A percentile compares a stretch with the other conserved stretches of the same genome.
These are phyloP conservation scores for Steinernema feltiae DNA, from an alignment of 1,140 invertebrate species.

Conservation along the genomic window DNA sequence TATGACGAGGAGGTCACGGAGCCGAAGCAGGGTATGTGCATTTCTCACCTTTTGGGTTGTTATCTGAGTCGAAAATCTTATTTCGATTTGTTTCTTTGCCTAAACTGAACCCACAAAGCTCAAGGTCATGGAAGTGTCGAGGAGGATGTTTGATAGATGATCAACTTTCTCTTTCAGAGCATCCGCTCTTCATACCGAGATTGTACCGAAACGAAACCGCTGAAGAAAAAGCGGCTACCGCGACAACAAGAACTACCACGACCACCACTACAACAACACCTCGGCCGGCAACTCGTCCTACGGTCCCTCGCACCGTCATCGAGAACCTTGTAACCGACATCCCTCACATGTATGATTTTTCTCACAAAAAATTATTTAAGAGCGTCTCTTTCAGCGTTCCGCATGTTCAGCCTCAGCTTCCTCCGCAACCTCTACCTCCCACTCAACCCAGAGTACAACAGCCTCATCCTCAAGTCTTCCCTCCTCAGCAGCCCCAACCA, in stretches of 20 bases:
- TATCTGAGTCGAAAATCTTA: not conserved
- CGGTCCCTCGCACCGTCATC: slow-evolving; percentile 24
- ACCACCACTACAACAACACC: slow-evolving; percentile 32
- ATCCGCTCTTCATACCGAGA: slow-evolving; percentile 46
- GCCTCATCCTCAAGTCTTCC: slow-evolving; percentile 22
- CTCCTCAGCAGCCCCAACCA: slow-evolving; percentile 33
- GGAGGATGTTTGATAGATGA: slow-evolving; percentile 31
- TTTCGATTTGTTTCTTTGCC: not conserved
- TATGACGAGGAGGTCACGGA: slow-evolving; percentile 1
- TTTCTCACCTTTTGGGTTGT: not conserved
- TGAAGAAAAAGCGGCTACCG: slow-evolving; percentile 33
- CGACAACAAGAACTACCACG: slow-evolving; percentile 20
- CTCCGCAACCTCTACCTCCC: slow-evolving; percentile 23
- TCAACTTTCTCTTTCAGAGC: slow-evolving; percentile 33
- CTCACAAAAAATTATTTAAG: not conserved
- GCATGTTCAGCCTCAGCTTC: slow-evolving; percentile 24
- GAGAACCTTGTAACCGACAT: slow-evolving; percentile 25
- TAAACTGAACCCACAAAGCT: not conserved
- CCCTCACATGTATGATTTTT: slow-evolving; percentile 17
- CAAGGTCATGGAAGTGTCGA: not conserved
- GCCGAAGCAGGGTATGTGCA: not conserved
- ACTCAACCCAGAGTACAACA: slow-evolving; percentile 18
- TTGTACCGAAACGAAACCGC: slow-evolving; percentile 49
- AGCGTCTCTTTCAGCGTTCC: not conserved
- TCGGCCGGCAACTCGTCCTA: not conserved